These are phyloP conservation scores for Ophion slaviceki DNA, from an alignment of 2,888 invertebrate genomes.

Conservation along the genomic window DNA sequence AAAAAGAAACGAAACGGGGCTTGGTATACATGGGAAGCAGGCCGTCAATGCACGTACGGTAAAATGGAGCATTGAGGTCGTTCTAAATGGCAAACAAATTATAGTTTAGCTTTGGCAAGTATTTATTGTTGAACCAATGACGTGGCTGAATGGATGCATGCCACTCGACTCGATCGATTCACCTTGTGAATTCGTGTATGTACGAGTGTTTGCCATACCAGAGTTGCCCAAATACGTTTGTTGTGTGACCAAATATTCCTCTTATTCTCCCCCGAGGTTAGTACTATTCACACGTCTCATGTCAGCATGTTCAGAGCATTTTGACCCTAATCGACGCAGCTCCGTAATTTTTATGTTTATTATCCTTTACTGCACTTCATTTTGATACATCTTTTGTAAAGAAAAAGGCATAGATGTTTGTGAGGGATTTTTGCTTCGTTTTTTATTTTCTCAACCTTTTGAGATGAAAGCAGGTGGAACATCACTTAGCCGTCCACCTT, in stretches of 20 bases:
- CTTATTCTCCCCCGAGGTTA: background rate
- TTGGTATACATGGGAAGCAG: conserved; percentile 13
- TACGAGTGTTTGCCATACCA: conserved; percentile 12
- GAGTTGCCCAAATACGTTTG: conserved; percentile 5
- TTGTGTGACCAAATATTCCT: conserved; percentile 28
- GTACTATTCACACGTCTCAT: background rate
- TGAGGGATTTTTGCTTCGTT: background rate
- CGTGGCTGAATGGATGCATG: conserved; percentile 10
- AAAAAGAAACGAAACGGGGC: conserved; percentile 7
- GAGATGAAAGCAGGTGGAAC: background rate
- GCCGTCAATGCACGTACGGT: background rate
- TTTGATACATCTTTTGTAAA: background rate
- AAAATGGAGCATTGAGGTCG: conserved; percentile 17
- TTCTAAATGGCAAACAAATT: conserved; percentile 44
- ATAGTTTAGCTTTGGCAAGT: conserved; percentile 24
- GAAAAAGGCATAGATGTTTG: background rate
- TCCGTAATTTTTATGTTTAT: background rate
- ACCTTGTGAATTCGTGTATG: conserved; percentile 15
- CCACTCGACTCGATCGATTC: conserved; percentile 14
- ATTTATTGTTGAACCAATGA: conserved; percentile 44
- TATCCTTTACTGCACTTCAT: background rate
- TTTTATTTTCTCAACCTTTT: background rate
- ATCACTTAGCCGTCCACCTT: no score
- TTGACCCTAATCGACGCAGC: background rate
- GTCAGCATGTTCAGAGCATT: background rate